These are phyloP conservation scores for Acanthopagrus latus DNA, from an alignment of 2,797 vertebrate genomes.

Conservation along the genomic window DNA sequence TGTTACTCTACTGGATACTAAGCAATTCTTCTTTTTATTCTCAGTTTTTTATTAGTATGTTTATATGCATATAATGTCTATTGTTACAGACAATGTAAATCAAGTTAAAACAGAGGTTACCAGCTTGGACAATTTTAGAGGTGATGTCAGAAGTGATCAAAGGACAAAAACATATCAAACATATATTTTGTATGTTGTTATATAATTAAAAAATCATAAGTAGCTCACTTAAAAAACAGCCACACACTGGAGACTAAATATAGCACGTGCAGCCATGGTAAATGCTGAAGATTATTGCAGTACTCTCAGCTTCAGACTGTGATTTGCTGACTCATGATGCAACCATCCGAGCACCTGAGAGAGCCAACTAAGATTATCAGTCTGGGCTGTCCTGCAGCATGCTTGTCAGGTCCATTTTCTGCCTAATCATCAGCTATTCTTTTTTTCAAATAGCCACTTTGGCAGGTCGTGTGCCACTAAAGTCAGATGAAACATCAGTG, in stretches of 20 bases:
- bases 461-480: not conserved
- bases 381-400: constrained; percentile 22
- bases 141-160: not conserved
- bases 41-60: not conserved
- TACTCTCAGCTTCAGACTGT: not conserved
- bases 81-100: not conserved
- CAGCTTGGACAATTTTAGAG: not conserved
- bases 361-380: constrained; percentile 10
- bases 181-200: not conserved
- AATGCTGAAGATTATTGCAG: not conserved
- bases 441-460: not conserved
- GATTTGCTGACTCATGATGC: constrained; percentile 52
- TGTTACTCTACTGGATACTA: not conserved
- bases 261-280: not conserved
- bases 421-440: not conserved
- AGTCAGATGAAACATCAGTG: not conserved
- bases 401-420: not conserved
- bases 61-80: not conserved
- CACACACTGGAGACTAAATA: not conserved
- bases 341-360: not conserved
- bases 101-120: not conserved
- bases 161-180: not conserved
- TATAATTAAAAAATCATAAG: not conserved
- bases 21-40: not conserved
- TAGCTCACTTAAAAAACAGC: not conserved